A percentile compares a stretch with the other conserved stretches of the same genome.
phyloP scores from a whole-genome alignment of 2,888 invertebrate species.

The Bellardia bayeri region DNA sequence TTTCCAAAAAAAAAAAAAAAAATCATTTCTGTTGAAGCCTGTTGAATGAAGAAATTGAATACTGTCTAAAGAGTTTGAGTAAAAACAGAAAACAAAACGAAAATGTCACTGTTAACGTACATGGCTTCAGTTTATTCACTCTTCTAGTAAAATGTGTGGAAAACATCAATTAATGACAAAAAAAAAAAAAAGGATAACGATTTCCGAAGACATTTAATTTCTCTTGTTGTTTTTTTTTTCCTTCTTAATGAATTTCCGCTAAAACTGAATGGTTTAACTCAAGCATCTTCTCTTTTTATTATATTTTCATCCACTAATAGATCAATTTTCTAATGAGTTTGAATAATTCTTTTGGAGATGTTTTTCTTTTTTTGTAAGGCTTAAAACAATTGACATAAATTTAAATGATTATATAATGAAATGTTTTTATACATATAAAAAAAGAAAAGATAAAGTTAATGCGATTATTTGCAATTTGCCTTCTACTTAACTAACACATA shows the following conservation, averaged over 20 bases:
- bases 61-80: conserved; percentile 45
- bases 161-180: conserved; percentile 69
- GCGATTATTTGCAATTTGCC: no score
- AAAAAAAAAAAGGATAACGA: conserved; percentile 68
- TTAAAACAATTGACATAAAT: not conserved
- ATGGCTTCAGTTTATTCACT: conserved; percentile 48
- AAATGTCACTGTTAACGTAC: conserved; percentile 62
- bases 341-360: not conserved
- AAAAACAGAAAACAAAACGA: conserved; percentile 32
- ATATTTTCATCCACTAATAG: not conserved
- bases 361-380: not conserved
- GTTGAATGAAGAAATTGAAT: conserved; percentile 61
- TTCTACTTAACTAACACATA: no score
- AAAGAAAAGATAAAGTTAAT: no score
- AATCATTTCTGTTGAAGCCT: conserved; percentile 55
- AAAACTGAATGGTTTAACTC: conserved; percentile 42
- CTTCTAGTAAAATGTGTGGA: conserved; percentile 58
- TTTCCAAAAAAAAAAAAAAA: conserved; percentile 11
- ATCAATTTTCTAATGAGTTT: conserved; percentile 20
- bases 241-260: conserved; percentile 70
- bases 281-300: not conserved
- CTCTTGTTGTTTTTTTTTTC: conserved; percentile 10
- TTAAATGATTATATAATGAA: not conserved
- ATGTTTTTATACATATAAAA: not conserved
- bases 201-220: conserved; percentile 69